phyloP scores from a whole-genome alignment of 2,797 vertebrate species.

The Anguilla marmorata region DNA sequence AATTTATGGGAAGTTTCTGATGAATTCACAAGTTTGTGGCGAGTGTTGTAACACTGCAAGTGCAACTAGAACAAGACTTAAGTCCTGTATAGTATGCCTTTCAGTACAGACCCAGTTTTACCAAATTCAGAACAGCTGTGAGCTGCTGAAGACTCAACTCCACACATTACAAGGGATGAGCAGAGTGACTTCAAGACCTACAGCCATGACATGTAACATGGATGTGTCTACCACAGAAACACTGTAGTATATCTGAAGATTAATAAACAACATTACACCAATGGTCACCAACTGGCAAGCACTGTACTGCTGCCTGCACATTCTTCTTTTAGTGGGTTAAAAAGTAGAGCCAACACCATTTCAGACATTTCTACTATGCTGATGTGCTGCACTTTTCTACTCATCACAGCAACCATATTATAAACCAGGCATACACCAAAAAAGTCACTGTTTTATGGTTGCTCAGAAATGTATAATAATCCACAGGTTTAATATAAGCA shows the following conservation, averaged over 20 bases:
- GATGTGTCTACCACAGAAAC: background rate
- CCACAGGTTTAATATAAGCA: background rate
- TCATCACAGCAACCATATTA: background rate
- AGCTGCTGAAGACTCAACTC: background rate
- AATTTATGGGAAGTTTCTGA: too few species aligned
- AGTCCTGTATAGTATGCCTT: background rate
- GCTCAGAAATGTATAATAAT: background rate
- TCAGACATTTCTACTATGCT: background rate
- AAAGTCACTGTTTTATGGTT: background rate
- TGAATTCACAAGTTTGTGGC: too few species aligned
- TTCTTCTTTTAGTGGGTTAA: background rate
- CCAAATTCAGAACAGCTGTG: background rate
- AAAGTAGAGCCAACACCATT: background rate
- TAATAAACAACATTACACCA: background rate
- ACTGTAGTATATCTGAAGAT: background rate
- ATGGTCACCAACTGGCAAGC: background rate
- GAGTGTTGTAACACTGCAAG: too few species aligned
- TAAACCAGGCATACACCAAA: background rate
- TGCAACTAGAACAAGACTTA: too few species aligned
- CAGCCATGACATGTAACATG: slow-evolving; percentile 33
- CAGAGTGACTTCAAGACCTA: slow-evolving; percentile 24
- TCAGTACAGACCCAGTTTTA: background rate
- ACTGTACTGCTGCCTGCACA: background rate
- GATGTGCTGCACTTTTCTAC: background rate
- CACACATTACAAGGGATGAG: background rate